Conservation (phyloP, 2,888 invertebrate species). For the Argynnis bischoffii region DNA sequence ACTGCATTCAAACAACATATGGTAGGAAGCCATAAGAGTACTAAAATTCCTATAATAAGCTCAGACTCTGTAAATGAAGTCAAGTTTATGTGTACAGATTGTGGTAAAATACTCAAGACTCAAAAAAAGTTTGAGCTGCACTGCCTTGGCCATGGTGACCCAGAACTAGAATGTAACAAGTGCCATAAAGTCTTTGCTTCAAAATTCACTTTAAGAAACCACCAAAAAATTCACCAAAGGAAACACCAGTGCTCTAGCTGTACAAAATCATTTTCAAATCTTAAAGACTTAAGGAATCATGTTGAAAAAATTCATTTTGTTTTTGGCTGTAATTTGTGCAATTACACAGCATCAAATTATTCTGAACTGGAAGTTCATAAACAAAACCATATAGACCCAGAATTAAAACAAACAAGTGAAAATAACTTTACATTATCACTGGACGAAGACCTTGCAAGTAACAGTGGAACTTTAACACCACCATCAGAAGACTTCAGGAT, state of each 20-base stretch:
- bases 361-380: slow-evolving; percentile 50
- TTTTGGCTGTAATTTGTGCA: slow-evolving; percentile 56
- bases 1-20: slow-evolving; percentile 64
- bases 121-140: slow-evolving; percentile 66
- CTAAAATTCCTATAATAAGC: slow-evolving; percentile 30
- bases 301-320: slow-evolving; percentile 54
- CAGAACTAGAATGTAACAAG: slow-evolving; percentile 68
- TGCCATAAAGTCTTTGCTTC: slow-evolving; percentile 76
- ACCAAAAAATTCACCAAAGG: slow-evolving; percentile 66
- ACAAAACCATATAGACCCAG: slow-evolving; percentile 43
- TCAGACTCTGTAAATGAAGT: slow-evolving; percentile 42
- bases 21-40: slow-evolving; percentile 52
- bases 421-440: slow-evolving; percentile 47
- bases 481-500: slow-evolving; percentile 13
- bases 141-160: slow-evolving; percentile 69
- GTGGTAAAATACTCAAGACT: slow-evolving; percentile 65
- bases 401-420: slow-evolving; percentile 38
- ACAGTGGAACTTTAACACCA: slow-evolving; percentile 17
- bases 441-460: slow-evolving; percentile 21
- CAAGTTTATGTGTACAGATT: slow-evolving; percentile 61
- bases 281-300: slow-evolving; percentile 54
- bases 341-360: slow-evolving; percentile 47
- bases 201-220: slow-evolving; percentile 68
- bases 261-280: slow-evolving; percentile 52
- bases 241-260: slow-evolving; percentile 61